A percentile compares a stretch with the other conserved stretches of the same genome.
Evolutionary conservation across 2,888 invertebrate species (phyloP).

Genomic region (Hirtodrosophila confusa): DNA sequence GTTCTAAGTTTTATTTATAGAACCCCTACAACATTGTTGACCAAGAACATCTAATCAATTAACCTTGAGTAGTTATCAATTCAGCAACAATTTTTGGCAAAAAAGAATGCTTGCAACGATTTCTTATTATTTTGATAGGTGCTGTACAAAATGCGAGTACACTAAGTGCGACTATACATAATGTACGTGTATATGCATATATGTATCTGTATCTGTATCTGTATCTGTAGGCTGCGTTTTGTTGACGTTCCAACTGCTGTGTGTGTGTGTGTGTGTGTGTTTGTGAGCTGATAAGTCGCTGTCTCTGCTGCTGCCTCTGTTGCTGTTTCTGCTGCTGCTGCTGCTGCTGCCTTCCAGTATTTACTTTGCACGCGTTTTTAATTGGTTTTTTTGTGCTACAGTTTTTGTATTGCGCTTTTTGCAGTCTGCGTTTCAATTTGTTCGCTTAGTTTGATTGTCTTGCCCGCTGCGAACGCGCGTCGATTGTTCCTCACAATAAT

Average conservation of each 20-base stretch:
- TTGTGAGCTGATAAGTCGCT: constrained; percentile 49
- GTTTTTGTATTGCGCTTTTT: constrained; percentile 60
- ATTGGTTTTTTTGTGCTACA: constrained; percentile 42
- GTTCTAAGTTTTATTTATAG: constrained; percentile 3
- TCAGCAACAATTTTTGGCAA: constrained; percentile 30
- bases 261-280: constrained; percentile 24
- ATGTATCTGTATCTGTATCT: constrained; percentile 18
- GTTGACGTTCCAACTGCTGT: constrained; percentile 25
- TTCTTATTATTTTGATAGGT: constrained; percentile 21
- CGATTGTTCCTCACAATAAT: constrained; percentile 1
- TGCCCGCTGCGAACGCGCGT: constrained; percentile 21
- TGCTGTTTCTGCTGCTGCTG: constrained; percentile 9
- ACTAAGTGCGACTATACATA: constrained; percentile 2
- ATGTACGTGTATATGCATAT: constrained; percentile 4
- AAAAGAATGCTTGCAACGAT: constrained; percentile 45
- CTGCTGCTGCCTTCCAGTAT: constrained; percentile 31
- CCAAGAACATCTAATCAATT: constrained; percentile 47
- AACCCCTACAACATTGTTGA: constrained; percentile 9
- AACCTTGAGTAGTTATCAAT: constrained; percentile 64
- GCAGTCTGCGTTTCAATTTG: constrained; percentile 58
- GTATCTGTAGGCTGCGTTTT: constrained; percentile 49
- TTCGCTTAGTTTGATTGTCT: constrained; percentile 40
- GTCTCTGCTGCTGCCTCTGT: constrained; percentile 12
- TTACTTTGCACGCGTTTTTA: constrained; percentile 42
- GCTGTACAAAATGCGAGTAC: constrained; percentile 5